These are phyloP conservation scores for Lingula anatina DNA, from an alignment of 2,888 invertebrate species.

Conservation along the genomic window DNA sequence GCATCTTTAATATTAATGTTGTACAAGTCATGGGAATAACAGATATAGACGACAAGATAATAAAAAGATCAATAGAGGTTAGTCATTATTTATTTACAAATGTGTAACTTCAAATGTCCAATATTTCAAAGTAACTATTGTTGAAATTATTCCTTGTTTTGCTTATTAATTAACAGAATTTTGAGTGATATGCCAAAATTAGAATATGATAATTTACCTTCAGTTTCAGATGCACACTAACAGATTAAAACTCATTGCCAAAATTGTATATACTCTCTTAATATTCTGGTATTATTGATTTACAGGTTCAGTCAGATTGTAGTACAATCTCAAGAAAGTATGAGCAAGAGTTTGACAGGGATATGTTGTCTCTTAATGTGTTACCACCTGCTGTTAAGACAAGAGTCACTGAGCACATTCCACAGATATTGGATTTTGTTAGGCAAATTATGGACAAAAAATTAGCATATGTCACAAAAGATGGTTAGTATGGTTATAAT, in stretches of 20 bases:
- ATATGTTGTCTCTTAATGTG: conserved; percentile 69
- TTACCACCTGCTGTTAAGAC: conserved; percentile 66
- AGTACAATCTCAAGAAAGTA: conserved; percentile 66
- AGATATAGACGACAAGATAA: conserved; percentile 93
- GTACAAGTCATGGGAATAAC: conserved; percentile 85
- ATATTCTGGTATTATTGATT: too few relatives aligned
- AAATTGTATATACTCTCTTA: too few relatives aligned
- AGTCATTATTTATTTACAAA: neutral
- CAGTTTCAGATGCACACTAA: too few relatives aligned
- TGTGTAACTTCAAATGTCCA: neutral
- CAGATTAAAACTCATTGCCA: too few relatives aligned
- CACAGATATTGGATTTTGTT: conserved; percentile 73
- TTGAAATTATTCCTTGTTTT: too few relatives aligned
- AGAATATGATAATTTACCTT: too few relatives aligned
- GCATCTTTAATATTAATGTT: conserved; percentile 72
- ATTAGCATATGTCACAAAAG: conserved; percentile 65
- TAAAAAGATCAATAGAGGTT: conserved; percentile 61
- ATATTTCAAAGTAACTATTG: too few relatives aligned
- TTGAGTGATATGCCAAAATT: too few relatives aligned
- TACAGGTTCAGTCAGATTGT: too few relatives aligned
- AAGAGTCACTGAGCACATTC: conserved; percentile 76
- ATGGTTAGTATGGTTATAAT: conserved; percentile 56
- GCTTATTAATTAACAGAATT: too few relatives aligned
- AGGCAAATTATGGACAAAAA: conserved; percentile 62
- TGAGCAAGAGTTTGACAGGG: conserved; percentile 77